A percentile compares a stretch with the other conserved stretches of the same genome.
These are phyloP conservation scores for Crotalus adamanteus DNA, from an alignment of 2,797 vertebrate species.

Conservation along the genomic window DNA sequence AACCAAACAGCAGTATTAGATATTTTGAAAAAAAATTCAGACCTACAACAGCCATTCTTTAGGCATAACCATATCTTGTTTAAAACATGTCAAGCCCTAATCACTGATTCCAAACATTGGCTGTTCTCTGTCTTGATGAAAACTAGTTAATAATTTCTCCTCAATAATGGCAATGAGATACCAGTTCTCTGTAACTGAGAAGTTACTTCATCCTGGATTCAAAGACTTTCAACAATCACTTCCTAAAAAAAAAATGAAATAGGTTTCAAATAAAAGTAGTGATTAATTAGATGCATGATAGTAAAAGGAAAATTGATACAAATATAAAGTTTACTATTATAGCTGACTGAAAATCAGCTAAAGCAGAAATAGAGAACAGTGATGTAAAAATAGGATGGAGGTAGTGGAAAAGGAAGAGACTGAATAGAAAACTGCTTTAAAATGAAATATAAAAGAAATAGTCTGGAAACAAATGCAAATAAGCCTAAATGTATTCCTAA, in stretches of 20 bases:
- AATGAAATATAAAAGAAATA: background rate
- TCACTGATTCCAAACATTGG: background rate
- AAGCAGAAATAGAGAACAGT: background rate
- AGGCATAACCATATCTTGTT: background rate
- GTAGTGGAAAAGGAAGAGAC: background rate
- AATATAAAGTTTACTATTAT: background rate
- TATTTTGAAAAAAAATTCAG: background rate
- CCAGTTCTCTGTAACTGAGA: background rate
- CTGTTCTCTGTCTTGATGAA: background rate
- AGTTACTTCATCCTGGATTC: background rate
- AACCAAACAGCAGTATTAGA: background rate
- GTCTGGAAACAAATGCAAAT: background rate
- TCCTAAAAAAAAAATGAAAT: background rate
- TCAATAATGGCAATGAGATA: background rate
- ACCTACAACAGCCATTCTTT: background rate
- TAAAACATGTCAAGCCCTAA: background rate
- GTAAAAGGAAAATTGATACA: background rate
- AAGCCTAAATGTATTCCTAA: background rate
- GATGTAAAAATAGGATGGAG: background rate
- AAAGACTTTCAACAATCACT: background rate
- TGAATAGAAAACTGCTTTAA: background rate
- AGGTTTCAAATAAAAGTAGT: background rate
- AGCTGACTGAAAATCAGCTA: background rate
- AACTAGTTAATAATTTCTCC: background rate
- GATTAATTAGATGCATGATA: background rate